phyloP scores from a whole-genome alignment of 2,888 invertebrate genomes.

The Drosophila maculinotata region DNA sequence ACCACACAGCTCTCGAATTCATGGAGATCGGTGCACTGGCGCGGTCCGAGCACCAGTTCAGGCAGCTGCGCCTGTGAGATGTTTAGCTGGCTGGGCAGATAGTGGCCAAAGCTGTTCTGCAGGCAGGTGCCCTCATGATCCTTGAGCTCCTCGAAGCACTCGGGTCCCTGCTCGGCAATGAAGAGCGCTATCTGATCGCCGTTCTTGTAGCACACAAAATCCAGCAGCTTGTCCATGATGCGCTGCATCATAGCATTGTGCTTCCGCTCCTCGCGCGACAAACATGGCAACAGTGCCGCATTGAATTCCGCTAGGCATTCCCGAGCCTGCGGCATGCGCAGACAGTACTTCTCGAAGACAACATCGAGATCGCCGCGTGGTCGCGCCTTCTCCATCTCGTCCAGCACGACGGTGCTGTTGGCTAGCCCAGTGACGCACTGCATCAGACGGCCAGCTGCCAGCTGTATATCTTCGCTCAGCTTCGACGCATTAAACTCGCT shows the following conservation, averaged over 20 bases:
- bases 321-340: slow-evolving; percentile 84
- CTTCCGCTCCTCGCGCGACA: slow-evolving; percentile 87
- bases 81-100: slow-evolving; percentile 84
- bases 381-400: slow-evolving; percentile 89
- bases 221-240: slow-evolving; percentile 86
- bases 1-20: slow-evolving; percentile 79
- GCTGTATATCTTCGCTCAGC: slow-evolving; percentile 48
- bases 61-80: slow-evolving; percentile 84
- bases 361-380: slow-evolving; percentile 88
- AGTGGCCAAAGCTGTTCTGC: slow-evolving; percentile 87
- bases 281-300: slow-evolving; percentile 87
- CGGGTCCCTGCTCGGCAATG: slow-evolving; percentile 91
- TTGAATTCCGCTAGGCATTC: slow-evolving; percentile 88
- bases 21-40: slow-evolving; percentile 80
- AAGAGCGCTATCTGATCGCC: slow-evolving; percentile 93
- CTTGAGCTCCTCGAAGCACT: slow-evolving; percentile 88
- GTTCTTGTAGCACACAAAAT: slow-evolving; percentile 91
- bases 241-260: slow-evolving; percentile 88
- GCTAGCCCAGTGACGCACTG: slow-evolving; percentile 84
- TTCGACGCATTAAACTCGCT: slow-evolving; percentile 35
- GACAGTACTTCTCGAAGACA: slow-evolving; percentile 90
- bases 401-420: slow-evolving; percentile 86
- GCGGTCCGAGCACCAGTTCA: slow-evolving; percentile 87
- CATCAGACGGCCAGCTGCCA: slow-evolving; percentile 43
- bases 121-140: slow-evolving; percentile 88